Evolutionary conservation across 2,797 vertebrate species (phyloP).

Genomic region (Semaprochilodus insignis): DNA sequence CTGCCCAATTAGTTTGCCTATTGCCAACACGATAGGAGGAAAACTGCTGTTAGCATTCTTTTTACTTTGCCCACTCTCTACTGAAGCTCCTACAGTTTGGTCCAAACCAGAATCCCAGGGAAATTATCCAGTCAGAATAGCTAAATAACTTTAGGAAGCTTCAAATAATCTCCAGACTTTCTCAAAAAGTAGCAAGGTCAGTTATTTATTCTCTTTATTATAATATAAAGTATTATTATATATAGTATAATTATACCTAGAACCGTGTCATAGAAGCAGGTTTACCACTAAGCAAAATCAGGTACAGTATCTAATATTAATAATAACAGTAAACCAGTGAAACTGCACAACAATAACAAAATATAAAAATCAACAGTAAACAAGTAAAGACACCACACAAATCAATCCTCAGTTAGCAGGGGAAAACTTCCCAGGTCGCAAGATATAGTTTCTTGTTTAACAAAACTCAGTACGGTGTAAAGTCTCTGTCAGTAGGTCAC

Average conservation of each 20-base stretch:
- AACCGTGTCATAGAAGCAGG: background rate
- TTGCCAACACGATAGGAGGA: background rate
- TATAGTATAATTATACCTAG: background rate
- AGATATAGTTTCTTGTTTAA: no score
- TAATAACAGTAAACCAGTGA: no score
- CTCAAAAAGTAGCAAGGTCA: background rate
- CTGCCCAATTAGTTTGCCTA: slow-evolving; percentile 3
- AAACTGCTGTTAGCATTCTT: background rate
- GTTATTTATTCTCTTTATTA: background rate
- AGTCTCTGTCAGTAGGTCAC: no score
- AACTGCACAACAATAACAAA: no score
- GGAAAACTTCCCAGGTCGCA: no score
- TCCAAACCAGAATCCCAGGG: background rate
- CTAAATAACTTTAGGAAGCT: background rate
- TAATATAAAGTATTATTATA: no score
- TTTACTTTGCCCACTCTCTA: background rate
- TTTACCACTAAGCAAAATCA: background rate
- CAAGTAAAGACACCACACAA: no score
- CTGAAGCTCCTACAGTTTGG: background rate
- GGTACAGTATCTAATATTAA: no score
- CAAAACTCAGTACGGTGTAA: no score
- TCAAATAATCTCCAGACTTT: background rate
- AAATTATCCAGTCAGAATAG: background rate
- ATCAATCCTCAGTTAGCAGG: no score
- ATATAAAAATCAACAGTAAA: no score